These are phyloP conservation scores for Coregonus sp. DNA, from an alignment of 2,797 vertebrate species.

Conservation along the genomic window DNA sequence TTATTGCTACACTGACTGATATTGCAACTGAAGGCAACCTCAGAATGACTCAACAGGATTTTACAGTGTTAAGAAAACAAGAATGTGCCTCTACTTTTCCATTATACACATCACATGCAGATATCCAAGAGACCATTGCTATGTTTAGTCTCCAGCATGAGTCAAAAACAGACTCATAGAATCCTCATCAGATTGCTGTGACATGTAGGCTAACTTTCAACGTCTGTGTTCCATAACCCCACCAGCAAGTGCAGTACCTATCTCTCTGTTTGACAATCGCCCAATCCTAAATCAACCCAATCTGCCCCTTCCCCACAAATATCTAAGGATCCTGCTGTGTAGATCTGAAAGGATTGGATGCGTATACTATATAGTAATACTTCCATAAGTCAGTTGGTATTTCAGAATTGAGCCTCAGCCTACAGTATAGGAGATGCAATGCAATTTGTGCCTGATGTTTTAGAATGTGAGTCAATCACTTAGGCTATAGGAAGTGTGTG, in stretches of 20 bases:
- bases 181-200: neutral
- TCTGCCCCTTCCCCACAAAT: neutral
- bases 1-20: constrained; percentile 7
- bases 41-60: neutral
- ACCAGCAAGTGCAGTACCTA: neutral
- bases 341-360: neutral
- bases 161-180: neutral
- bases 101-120: constrained; percentile 3
- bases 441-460: too few relatives aligned
- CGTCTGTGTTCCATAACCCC: neutral
- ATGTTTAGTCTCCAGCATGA: neutral
- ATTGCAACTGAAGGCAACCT: neutral
- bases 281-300: neutral
- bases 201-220: neutral
- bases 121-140: neutral
- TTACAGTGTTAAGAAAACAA: neutral
- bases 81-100: neutral
- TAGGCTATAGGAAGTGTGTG: too few relatives aligned
- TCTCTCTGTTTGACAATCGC: neutral
- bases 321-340: neutral
- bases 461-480: too few relatives aligned
- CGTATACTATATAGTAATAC: neutral
- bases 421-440: too few relatives aligned
- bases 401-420: too few relatives aligned
- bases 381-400: too few relatives aligned